Evolutionary conservation across 2,113 vertebrate species (phyloP), one percentile per base, ranked within the genome.

Genomic region (Spermophilus dauricus): DNA sequence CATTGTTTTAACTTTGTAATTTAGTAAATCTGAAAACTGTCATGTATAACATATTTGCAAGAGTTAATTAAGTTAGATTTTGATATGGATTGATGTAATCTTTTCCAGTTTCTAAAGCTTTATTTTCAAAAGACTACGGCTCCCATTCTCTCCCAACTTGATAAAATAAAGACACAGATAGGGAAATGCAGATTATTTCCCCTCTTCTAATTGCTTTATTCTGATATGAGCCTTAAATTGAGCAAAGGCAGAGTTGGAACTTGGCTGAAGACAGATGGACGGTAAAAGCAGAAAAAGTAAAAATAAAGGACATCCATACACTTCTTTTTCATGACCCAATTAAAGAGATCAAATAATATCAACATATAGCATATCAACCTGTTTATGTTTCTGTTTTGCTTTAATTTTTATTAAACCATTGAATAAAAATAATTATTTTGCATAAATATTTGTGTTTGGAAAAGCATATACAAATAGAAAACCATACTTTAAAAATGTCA

Each of bases 341-440:
- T 9, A 75, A 93, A 92, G 30, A 77, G 24, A 88, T 32, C 10
- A 96, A 93, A 91, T 37, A 73, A 93, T 26, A 10, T 45, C 53
- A 96, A 88, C 48, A 78, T 96, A 89, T 0, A 76, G 34, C 20
- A 34, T 1, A 4, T 39, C 24, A 77, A 45, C 30, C 39, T 91
- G 58, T 22, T 93, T 22, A 11, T 1, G 37, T 53, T 87, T 73
- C 51, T 75, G 3, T 78, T 95, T 42, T 86, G 34, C 63, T 90
- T 53, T 84, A 26, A 72, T 81, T 67, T 48, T 3, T 22, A 72
- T 61, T 37, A 12, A 90, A 56, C 17, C 1, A 24, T 0, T 39
- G 14, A 58, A 85, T 45, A 37, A 81, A 93, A 93, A 67, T 42
- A 92, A 88, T n/a, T 20, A 9, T 63, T 93, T 72, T 42, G 6